Evolutionary conservation across 2,888 invertebrate species (phyloP), one percentile per base, ranked within the genome.

Genomic region (Nowickia ferox): DNA sequence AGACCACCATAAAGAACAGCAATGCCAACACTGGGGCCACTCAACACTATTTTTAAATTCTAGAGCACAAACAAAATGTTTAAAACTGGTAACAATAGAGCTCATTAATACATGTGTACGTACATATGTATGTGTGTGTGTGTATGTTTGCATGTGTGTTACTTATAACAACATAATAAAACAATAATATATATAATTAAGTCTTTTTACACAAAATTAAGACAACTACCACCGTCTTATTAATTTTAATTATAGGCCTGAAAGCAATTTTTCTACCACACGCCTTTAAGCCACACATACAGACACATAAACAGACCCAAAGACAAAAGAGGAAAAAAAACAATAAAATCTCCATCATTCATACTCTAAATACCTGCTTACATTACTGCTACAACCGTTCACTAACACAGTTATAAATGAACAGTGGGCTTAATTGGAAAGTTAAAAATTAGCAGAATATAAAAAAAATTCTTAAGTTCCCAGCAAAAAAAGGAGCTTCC

Each of bases 201-300:
- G 72, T 59, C 72, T 72, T 77, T 83, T 78, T 59, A 84, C 72
- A 84, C 83, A 72, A 78, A 84, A 84, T 84, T 74, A 84, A 84
- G 83, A 84, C 72, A 78, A 84, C 81, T 53, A 65, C 75, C 44
- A 74, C 57, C 30, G 44, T 42, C 83, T 84, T 78, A 78, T 84
- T 78, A 84, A 78, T 84, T 84, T 84, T 84, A 84, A 84, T 84
- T 84, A 74, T 74, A 72, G 72, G 83, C 77, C 83, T 78, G 66
- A 59, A 84, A 72, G 83, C 66, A 72, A 55, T 83, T 77, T 78
- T 84, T 66, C 46, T 61, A 66, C 83, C 83, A 84, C 83, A 84
- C 77, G 83, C 77, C 83, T 84, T 59, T 42, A 72, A 51, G 59
- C 15, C 1, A 40, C 30, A 65, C 0, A 44, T n/a, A 48, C 22